Base-by-base conservation (phyloP, 2,888 invertebrate species). In the Paralinhomoeus sp. region DNA sequence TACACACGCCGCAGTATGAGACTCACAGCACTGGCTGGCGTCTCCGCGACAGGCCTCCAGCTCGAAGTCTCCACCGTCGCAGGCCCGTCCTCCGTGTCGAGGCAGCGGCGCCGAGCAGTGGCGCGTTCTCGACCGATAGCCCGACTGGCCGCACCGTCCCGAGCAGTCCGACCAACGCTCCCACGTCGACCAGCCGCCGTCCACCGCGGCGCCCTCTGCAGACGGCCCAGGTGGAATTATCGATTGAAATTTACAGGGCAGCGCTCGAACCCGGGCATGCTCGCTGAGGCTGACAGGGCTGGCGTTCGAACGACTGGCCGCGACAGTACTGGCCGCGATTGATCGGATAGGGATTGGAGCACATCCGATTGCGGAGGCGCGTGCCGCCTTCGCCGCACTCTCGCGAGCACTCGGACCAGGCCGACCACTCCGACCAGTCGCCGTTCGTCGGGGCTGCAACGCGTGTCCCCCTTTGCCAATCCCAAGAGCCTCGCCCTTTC, bases 261-360 rank as follows among this genome's bases (percentile, higher is more conserved):
- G n/a, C 17, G 1, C 43, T 24, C 35, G 17, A 17, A 40, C 45
- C 40, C 3, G 36, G 17, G 42, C 57, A 58, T 27, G 46, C 47
- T 1, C 46, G 37, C 1, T 51, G 46, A 37, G 56, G 54, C 22
- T 46, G 47, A 41, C 60, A 60, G 24, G 53, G 42, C n/a, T 51
- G 47, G 46, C 57, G 56, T 42, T 60, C 60, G 45, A 60, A 60
- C 41, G 60, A 60, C 41, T 56, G 55, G 17, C 60, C 60, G 21
- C 51, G 48, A 47, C 60, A 60, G 51, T 60, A 60, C 18, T 58
- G 48, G 20, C 60, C 60, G 13, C 57, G 43, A 43, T 60, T 60
- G 3, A 55, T 51, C 2, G 58, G 60, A 23, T 57, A 47, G 18
- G 60, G 60, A 37, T 54, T 50, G 37, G 58, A 52, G 48, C 60